Base-by-base conservation (phyloP, 2,797 vertebrate genomes). In the Bradypodion ventrale region DNA sequence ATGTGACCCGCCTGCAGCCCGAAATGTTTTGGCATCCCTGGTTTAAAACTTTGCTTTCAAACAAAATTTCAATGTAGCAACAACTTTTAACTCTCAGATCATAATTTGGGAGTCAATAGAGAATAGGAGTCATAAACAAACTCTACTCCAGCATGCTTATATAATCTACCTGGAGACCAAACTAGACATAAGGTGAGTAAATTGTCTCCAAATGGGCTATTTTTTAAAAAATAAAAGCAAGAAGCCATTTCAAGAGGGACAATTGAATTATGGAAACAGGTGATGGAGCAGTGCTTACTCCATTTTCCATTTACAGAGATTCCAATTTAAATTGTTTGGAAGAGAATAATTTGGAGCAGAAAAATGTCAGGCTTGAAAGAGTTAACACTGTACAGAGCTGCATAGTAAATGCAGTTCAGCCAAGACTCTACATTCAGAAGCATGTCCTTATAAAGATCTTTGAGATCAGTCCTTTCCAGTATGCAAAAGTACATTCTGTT, bases 11-110 rank as follows among this genome's bases (percentile, higher is more conserved):
- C n/a, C n/a, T n/a, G n/a, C n/a, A n/a, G n/a, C n/a, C n/a, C n/a
- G n/a, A n/a, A n/a, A n/a, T n/a, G n/a, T n/a, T n/a, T n/a, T n/a
- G n/a, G n/a, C n/a, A n/a, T n/a, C n/a, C n/a, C n/a, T n/a, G n/a
- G n/a, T n/a, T n/a, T n/a, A n/a, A 73, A 74, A 13, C 32, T 29
- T 69, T 87, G 5, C 63, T 59, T 83, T 88, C n/a, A 32, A 65
- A 49, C 10, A 29, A 35, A 79, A 0, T 7, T 35, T 62, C 79
- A 40, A 0, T 29, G 84, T 70, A 9, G 78, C 78, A 68, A 25
- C 42, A 69, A 35, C 59, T 66, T 66, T 66, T n/a, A 66, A 35
- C 63, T 16, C 29, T 32, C n/a, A 35, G 35, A 59, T 25, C 59
- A 70, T 49, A 83, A 49, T 6, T 29, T 78, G 32, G 69, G 52